Evolutionary conservation across 2,113 vertebrate genomes (phyloP), one percentile per base, ranked within the genome.

Genomic region (Mustela lutreola): DNA sequence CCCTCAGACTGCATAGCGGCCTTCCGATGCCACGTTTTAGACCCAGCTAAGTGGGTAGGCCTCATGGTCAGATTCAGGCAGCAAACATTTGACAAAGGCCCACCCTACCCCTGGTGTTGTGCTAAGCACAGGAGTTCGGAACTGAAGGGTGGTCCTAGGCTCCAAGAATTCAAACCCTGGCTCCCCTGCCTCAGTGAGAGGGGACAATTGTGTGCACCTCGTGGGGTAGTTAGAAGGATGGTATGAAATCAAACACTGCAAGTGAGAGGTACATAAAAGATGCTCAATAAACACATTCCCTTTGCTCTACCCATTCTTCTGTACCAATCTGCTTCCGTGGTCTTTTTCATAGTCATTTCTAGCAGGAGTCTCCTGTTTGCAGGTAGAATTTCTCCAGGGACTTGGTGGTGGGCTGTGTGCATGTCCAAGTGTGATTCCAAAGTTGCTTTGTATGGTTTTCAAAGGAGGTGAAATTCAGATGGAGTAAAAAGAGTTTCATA

Each of bases 401-500:
- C 10, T 36, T 39, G 15, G 15, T 63, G 26, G 14, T 86, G 19
- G 67, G 16, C 33, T 93, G 70, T 18, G 5, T 67, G 26, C 39
- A 24, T 94, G 56, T 79, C 39, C 53, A 93, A 56, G 48, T 88
- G 39, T 39, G 76, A 84, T 75, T 93, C 45, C 50, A n/a, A 50
- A 48, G 31, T 82, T 83, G 75, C 9, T 19, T 89, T 75, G 60
- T 76, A 2, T 58, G 58, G 39, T 50, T 94, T 63, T 33, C 39
- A 85, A 85, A 21, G 76, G 58, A 85, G 33, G 50, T 91, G 50
- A 94, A 65, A 81, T 79, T 95, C 56, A 71, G 50, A 18, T 82
- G 42, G 26, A 50, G 15, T 15, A 39, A 78, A 86, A 53, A 79
- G 26, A 60, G 8, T 90, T 86, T 45, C 56, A 78, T 45, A 87